phyloP scores from a whole-genome alignment of 2,797 vertebrate species.

The Sebastes nivosus region DNA sequence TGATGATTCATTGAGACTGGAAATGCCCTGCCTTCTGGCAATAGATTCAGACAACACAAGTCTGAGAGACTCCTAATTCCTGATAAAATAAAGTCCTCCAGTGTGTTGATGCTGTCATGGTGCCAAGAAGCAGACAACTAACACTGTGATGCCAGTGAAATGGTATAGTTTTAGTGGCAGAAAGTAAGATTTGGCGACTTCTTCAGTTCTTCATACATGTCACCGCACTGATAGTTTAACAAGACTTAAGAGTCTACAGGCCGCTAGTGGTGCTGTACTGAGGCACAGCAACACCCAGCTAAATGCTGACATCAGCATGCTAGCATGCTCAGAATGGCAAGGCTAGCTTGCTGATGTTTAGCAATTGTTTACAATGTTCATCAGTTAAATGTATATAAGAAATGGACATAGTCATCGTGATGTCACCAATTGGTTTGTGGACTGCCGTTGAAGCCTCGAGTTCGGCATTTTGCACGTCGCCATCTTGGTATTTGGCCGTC shows the following conservation, averaged over 20 bases:
- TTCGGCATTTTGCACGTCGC: too few relatives aligned
- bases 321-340: neutral
- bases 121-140: constrained; percentile 10
- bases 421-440: too few relatives aligned
- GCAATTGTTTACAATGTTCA: neutral
- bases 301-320: neutral
- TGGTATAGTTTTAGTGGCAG: neutral
- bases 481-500: too few relatives aligned
- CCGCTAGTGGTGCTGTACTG: neutral
- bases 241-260: neutral
- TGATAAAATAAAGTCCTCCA: constrained; percentile 11
- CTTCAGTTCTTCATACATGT: neutral
- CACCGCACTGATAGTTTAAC: neutral
- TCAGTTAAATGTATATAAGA: too few relatives aligned
- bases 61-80: constrained; percentile 23
- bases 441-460: too few relatives aligned
- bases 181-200: neutral
- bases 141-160: constrained; percentile 5
- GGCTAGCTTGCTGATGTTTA: neutral
- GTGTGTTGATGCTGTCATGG: constrained; percentile 4
- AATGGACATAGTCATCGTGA: too few relatives aligned
- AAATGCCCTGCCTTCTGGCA: constrained; percentile 68
- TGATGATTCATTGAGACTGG: constrained; percentile 71
- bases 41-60: constrained; percentile 53
- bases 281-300: neutral